These are phyloP conservation scores for Pardalotus punctatus DNA, from an alignment of 2,113 vertebrate genomes.

Conservation along the genomic window DNA sequence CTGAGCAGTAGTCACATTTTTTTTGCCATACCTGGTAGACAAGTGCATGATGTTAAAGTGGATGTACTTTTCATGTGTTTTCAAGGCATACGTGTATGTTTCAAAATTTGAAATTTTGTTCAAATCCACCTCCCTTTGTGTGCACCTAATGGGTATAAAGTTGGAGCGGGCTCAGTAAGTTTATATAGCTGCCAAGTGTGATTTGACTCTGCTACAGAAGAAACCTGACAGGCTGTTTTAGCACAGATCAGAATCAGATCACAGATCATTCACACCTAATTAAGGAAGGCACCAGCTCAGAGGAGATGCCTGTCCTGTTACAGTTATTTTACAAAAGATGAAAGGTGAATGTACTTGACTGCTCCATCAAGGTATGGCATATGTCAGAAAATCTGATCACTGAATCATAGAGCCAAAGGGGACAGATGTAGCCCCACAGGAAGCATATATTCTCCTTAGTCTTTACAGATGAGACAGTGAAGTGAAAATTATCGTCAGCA, in stretches of 20 bases:
- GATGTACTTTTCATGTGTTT: background rate
- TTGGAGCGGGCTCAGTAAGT: accelerated
- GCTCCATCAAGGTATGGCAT: background rate
- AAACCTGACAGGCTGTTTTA: background rate
- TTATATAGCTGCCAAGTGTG: background rate
- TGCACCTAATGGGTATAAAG: background rate
- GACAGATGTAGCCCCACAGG: background rate
- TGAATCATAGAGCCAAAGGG: background rate
- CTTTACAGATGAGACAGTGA: background rate
- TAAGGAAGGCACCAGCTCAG: background rate
- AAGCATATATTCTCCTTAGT: background rate
- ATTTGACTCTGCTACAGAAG: background rate
- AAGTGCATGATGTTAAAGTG: background rate
- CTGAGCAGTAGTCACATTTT: accelerated
- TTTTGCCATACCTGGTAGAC: background rate
- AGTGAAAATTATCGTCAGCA: background rate
- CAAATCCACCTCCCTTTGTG: background rate
- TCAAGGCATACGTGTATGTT: accelerated
- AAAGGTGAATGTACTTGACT: background rate
- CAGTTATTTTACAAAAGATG: background rate
- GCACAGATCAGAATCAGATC: background rate
- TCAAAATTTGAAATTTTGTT: background rate
- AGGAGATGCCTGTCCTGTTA: background rate
- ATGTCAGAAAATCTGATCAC: background rate
- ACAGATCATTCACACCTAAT: background rate